Evolutionary conservation across 2,888 invertebrate species (phyloP), one percentile per base, ranked within the genome.

Genomic region (Drosophila kambysellisi): DNA sequence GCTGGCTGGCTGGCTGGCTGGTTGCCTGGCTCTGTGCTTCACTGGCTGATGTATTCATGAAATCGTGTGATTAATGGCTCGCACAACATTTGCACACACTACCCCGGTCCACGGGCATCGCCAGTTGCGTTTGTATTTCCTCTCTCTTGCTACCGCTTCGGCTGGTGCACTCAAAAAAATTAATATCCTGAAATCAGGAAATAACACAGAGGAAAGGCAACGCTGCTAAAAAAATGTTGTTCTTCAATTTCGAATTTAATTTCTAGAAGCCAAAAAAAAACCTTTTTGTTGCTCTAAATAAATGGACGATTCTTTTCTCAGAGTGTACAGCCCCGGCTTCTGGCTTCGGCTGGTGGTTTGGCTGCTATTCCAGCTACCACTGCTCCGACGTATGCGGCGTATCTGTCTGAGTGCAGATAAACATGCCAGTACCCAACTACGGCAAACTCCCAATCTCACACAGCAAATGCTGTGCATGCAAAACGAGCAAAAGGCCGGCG

Each of bases 31-130:
- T 79, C 86, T 82, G 83, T 82, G 88, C 87, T 84, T 82, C 84
- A 87, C 78, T 88, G 76, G 83, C 81, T 91, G 91, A 92, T 92
- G 92, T 92, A 92, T 92, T 92, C 92, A 91, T 92, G 92, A 91
- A 92, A 92, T 92, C 92, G 92, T 91, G 92, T 92, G 93, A 93
- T 92, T 93, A 92, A 92, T 92, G 93, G 92, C 91, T 92, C 88
- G 92, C 86, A 92, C 91, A 91, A 92, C 91, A 92, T 92, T 92
- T 92, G 89, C 91, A 92, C 91, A 91, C 89, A 85, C 90, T 86
- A 79, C 79, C 81, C 83, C 57, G 20, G 71, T 50, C 62, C 71
- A 65, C 53, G 58, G 68, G 56, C 64, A 54, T 20, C 37, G 56
- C 57, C 71, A 58, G 63, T 66, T 66, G 54, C 37, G 54, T 37